Conservation (phyloP, 2,113 vertebrate genomes). For the Alectura lathami region DNA sequence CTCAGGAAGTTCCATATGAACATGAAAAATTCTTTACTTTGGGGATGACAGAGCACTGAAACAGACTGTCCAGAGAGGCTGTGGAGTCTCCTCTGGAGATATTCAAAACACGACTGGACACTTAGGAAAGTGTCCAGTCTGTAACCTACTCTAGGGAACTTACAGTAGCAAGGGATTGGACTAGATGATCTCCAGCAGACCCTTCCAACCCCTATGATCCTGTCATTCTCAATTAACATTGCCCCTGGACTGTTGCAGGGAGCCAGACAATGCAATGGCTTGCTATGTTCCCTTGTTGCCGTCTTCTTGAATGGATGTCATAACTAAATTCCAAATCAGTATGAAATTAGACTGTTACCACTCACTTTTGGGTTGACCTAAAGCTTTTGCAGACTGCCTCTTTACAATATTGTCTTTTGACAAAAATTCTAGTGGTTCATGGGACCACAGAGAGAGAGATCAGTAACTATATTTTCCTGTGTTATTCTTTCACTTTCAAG, state of each 20-base stretch:
- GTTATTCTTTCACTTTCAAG: neutral
- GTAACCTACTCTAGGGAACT: no score
- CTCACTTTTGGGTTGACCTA: neutral
- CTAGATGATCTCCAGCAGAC: no score
- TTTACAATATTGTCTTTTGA: conserved; percentile 11
- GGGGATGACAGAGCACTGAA: no score
- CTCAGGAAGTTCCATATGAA: no score
- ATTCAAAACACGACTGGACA: no score
- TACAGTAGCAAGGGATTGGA: no score
- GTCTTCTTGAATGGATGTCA: neutral
- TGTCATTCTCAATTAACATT: neutral
- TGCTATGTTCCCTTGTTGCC: neutral
- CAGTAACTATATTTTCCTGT: neutral
- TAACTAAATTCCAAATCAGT: neutral
- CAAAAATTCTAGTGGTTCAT: neutral
- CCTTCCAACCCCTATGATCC: no score
- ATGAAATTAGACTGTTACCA: neutral
- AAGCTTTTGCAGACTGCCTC: neutral
- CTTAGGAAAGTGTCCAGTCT: no score
- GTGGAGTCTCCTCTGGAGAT: no score
- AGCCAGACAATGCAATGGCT: neutral
- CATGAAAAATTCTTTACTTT: no score
- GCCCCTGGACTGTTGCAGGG: neutral
- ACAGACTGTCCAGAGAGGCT: no score
- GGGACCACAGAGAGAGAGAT: neutral